phyloP scores from a whole-genome alignment of 2,888 invertebrate genomes.

The Phyto melanocephala region DNA sequence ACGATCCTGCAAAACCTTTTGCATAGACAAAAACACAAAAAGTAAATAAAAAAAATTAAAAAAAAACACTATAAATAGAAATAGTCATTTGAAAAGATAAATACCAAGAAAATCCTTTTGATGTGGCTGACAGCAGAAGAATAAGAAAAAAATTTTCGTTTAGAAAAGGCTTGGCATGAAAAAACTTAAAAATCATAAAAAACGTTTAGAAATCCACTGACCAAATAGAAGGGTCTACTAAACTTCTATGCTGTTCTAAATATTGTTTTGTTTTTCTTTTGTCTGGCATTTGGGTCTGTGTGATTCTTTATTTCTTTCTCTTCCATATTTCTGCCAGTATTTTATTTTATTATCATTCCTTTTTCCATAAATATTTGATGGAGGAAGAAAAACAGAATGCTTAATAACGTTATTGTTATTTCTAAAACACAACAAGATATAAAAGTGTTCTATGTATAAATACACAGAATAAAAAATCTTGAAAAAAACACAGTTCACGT shows the following conservation, averaged over 20 bases:
- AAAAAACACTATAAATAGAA: constrained; percentile 32
- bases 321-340: neutral
- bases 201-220: constrained; percentile 56
- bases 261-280: constrained; percentile 51
- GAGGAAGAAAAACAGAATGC: constrained; percentile 53
- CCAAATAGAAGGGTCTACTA: constrained; percentile 42
- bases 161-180: constrained; percentile 1
- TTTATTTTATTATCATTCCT: neutral
- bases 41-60: no score
- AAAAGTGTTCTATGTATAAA: constrained; percentile 5
- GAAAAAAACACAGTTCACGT: constrained; percentile 23
- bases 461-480: neutral
- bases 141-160: neutral
- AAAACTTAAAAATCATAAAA: neutral
- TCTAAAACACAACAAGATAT: constrained; percentile 35
- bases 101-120: constrained; percentile 63
- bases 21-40: constrained; percentile 17
- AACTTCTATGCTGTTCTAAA: constrained; percentile 24
- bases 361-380: constrained; percentile 52
- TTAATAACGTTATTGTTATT: constrained; percentile 64
- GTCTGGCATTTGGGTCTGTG: constrained; percentile 51
- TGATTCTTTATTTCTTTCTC: constrained; percentile 9
- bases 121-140: constrained; percentile 36
- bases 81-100: constrained; percentile 61
- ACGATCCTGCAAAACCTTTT: constrained; percentile 7